These are phyloP conservation scores for Meles meles DNA, from an alignment of 2,113 vertebrate genomes.

Conservation along the genomic window DNA sequence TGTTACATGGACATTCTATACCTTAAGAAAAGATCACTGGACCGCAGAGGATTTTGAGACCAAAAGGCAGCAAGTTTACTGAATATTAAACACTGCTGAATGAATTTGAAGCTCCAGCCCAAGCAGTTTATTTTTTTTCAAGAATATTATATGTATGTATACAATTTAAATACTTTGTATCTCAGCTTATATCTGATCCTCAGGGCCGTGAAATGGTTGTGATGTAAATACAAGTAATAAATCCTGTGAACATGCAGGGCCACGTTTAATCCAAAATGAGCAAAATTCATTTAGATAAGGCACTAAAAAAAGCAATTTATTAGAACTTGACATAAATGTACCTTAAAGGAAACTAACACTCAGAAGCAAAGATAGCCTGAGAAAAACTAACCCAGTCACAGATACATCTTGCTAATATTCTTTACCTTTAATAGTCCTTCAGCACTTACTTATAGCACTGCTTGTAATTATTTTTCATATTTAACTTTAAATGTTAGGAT, in stretches of 20 bases:
- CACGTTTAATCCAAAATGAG: conserved; percentile 9
- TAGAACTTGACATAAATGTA: conserved; percentile 14
- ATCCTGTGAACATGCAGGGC: neutral
- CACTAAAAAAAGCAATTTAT: conserved; percentile 17
- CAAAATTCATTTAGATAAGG: conserved; percentile 41
- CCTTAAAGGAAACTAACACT: neutral
- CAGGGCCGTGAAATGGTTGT: neutral
- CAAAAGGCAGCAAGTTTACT: neutral
- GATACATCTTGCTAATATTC: neutral
- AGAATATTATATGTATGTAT: neutral
- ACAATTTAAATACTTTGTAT: neutral
- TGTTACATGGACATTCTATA: neutral
- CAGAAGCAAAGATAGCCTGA: neutral
- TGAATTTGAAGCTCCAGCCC: neutral
- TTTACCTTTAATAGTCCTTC: neutral
- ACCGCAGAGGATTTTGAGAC: neutral
- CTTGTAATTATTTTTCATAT: neutral
- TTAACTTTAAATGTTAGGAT: neutral
- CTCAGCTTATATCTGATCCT: neutral
- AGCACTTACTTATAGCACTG: neutral
- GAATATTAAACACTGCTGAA: neutral
- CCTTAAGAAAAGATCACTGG: conserved; percentile 10
- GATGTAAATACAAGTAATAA: conserved; percentile 17
- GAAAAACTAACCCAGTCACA: conserved; percentile 10
- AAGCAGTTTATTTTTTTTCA: conserved; percentile 5